Percentiles rank a stretch among this genome's conserved stretches.
Conservation (phyloP, 2,113 vertebrate species). For the Microtus pennsylvanicus region DNA sequence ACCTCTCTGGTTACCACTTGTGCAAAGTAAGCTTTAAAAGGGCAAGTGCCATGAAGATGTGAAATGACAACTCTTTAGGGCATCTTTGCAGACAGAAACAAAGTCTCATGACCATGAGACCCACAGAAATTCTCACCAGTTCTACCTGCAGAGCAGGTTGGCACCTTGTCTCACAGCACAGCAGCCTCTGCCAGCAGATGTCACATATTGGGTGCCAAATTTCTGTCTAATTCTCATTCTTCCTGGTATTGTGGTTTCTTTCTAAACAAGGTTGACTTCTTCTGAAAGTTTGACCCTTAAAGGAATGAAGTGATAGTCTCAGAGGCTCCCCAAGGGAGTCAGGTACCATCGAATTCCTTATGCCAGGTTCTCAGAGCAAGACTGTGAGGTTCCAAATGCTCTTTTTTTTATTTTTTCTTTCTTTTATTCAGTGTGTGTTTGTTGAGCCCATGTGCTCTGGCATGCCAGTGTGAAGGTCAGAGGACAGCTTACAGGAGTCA, state of each 20-base stretch:
- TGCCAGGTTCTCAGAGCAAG: conserved; percentile 33
- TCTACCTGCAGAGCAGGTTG: conserved; percentile 12
- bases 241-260: conserved; percentile 57
- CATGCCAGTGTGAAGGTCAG: neutral
- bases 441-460: too few species aligned
- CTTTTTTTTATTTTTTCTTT: neutral
- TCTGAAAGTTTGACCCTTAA: conserved; percentile 30
- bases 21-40: conserved; percentile 49
- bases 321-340: neutral
- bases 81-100: conserved; percentile 44
- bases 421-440: neutral
- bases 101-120: conserved; percentile 53
- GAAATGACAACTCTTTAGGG: conserved; percentile 51
- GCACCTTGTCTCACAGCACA: neutral
- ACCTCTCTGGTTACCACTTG: conserved; percentile 12
- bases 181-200: neutral
- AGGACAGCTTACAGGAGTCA: neutral
- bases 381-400: neutral
- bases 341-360: neutral
- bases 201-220: neutral
- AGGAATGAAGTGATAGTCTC: neutral
- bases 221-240: conserved; percentile 20
- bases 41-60: neutral
- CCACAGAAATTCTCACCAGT: conserved; percentile 12
- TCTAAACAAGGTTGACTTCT: conserved; percentile 7